phyloP scores from a whole-genome alignment of 1,140 invertebrate species.

The Potamilus streckersoni region DNA sequence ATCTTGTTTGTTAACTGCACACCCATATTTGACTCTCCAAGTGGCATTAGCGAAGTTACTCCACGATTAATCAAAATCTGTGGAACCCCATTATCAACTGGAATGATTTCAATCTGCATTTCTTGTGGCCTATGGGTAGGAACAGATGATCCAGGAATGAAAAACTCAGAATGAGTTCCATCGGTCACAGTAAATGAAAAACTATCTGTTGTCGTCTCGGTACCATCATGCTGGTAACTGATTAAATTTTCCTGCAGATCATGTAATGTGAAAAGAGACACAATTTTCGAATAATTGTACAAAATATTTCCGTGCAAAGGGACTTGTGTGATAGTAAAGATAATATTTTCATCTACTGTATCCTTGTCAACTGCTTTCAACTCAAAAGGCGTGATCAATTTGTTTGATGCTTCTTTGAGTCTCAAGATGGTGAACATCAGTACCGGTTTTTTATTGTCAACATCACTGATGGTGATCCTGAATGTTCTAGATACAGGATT shows the following conservation, averaged over 20 bases:
- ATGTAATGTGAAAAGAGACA: slow-evolving; percentile 60
- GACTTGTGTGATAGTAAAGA: slow-evolving; percentile 62
- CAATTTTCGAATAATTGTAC: slow-evolving; percentile 53
- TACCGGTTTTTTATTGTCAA: slow-evolving; percentile 68
- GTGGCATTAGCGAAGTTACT: slow-evolving; percentile 43
- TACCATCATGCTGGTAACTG: slow-evolving; percentile 67
- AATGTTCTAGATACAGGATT: slow-evolving; percentile 66
- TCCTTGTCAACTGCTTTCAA: slow-evolving; percentile 67
- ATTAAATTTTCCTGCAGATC: slow-evolving; percentile 65
- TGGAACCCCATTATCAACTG: slow-evolving; percentile 65
- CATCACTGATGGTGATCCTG: slow-evolving; percentile 65
- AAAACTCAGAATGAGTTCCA: slow-evolving; percentile 66
- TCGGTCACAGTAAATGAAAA: slow-evolving; percentile 67
- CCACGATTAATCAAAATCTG: slow-evolving; percentile 59
- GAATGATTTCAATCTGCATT: slow-evolving; percentile 63
- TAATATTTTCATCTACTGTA: slow-evolving; percentile 57
- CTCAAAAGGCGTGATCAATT: slow-evolving; percentile 67
- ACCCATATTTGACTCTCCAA: slow-evolving; percentile 51
- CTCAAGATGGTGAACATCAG: slow-evolving; percentile 59
- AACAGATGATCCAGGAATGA: slow-evolving; percentile 54
- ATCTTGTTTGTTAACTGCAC: slow-evolving; percentile 52
- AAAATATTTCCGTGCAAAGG: slow-evolving; percentile 66
- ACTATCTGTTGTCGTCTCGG: slow-evolving; percentile 64
- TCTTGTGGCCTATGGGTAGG: slow-evolving; percentile 57
- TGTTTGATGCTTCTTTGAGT: slow-evolving; percentile 63